These are phyloP conservation scores for Aplysia californica DNA, from an alignment of 1,140 invertebrate genomes.

Conservation along the genomic window DNA sequence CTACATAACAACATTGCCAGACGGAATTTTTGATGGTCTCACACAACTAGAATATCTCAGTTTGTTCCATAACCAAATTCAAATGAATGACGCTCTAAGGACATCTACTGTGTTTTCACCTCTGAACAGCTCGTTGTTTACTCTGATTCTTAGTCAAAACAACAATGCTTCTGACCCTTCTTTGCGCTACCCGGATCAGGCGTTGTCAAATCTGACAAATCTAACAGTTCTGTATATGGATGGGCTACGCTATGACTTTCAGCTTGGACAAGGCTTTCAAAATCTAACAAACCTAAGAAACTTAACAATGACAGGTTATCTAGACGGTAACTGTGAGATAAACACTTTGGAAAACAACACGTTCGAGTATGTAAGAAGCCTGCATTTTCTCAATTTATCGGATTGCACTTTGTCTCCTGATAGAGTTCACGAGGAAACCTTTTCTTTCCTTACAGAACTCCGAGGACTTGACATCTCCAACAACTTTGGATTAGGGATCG, in stretches of 20 bases:
- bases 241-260: not conserved
- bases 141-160: conserved; percentile 3
- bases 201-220: conserved; percentile 8
- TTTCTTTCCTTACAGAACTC: not conserved
- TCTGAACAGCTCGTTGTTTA: not conserved
- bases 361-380: not conserved
- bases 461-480: conserved; percentile 1
- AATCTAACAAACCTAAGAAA: not conserved
- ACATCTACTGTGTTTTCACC: conserved; percentile 1
- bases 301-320: not conserved
- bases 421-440: not conserved
- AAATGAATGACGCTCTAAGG: not conserved
- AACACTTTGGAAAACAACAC: not conserved
- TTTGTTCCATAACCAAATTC: conserved; percentile 5
- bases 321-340: not conserved
- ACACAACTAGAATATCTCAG: not conserved
- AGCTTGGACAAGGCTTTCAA: not conserved
- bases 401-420: not conserved
- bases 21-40: not conserved
- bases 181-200: conserved; percentile 6
- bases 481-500: conserved; percentile 5
- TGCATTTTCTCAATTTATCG: not conserved
- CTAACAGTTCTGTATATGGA: not conserved
- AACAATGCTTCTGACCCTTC: not conserved
- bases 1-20: not conserved